Conservation (phyloP, 2,797 vertebrate genomes). For the Aphelocoma californica region DNA sequence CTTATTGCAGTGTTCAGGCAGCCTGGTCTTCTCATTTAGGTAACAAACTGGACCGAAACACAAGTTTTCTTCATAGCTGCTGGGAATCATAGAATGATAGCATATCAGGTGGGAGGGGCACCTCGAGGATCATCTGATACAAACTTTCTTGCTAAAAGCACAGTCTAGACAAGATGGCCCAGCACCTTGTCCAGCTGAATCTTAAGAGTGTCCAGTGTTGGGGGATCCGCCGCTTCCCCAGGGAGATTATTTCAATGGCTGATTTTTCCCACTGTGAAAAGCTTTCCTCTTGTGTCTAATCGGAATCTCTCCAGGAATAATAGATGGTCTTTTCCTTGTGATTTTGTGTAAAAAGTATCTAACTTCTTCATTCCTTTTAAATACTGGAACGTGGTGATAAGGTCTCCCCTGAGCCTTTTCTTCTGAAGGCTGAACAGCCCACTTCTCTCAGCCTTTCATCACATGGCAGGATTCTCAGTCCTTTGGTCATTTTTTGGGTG, state of each 20-base stretch:
- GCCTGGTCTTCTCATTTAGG: neutral
- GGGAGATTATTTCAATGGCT: neutral
- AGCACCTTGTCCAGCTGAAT: neutral
- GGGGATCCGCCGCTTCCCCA: neutral
- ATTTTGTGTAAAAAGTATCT: neutral
- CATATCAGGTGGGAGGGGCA: neutral
- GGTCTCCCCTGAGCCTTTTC: neutral
- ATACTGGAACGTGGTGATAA: neutral
- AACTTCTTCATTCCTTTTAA: neutral
- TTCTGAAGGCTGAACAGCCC: neutral
- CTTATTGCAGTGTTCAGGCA: neutral
- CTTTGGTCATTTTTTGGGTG: neutral
- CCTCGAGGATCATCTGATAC: neutral
- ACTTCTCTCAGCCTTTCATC: neutral
- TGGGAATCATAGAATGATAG: neutral
- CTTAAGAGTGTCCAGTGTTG: rapidly evolving
- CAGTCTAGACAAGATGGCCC: neutral
- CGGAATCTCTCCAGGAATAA: neutral
- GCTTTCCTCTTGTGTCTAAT: neutral
- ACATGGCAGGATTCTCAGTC: neutral
- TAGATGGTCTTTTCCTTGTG: no score
- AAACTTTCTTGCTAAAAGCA: neutral
- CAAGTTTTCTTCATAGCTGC: neutral
- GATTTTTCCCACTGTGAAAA: neutral
- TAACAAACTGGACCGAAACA: neutral